phyloP scores from a whole-genome alignment of 2,113 vertebrate genomes.

The Alligator sinensis region DNA sequence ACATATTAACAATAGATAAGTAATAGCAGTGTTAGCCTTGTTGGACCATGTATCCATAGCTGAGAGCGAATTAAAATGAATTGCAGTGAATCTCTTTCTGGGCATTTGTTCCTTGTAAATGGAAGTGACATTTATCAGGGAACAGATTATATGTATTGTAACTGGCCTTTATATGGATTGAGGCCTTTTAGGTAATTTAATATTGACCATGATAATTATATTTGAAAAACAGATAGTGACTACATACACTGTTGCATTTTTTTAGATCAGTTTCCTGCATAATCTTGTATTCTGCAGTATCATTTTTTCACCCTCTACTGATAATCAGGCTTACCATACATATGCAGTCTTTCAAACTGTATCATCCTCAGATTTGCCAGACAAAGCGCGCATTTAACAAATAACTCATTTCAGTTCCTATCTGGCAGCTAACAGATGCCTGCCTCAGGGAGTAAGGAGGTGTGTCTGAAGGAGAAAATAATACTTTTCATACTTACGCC shows the following conservation, averaged over 20 bases:
- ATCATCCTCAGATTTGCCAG: not conserved
- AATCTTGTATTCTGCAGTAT: not conserved
- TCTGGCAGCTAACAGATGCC: not conserved
- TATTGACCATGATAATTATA: not conserved
- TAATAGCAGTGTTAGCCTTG: not conserved
- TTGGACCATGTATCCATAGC: not conserved
- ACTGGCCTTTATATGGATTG: not conserved
- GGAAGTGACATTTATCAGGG: not conserved
- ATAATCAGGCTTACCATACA: not conserved
- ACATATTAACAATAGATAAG: not conserved
- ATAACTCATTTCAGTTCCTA: not conserved
- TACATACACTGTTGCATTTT: not conserved
- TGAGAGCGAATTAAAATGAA: not conserved
- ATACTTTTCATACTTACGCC: not conserved
- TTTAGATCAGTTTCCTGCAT: not conserved
- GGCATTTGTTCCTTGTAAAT: not conserved
- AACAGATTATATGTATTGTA: not conserved
- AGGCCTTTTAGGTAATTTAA: not conserved
- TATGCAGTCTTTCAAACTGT: not conserved
- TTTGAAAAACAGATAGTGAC: not conserved
- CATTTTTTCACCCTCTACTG: not conserved
- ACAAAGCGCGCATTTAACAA: not conserved
- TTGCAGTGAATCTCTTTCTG: not conserved
- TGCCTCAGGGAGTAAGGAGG: no score
- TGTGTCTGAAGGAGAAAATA: not conserved